Conservation (phyloP, 2,888 invertebrate genomes). For the Sylvicola fuscatus region DNA sequence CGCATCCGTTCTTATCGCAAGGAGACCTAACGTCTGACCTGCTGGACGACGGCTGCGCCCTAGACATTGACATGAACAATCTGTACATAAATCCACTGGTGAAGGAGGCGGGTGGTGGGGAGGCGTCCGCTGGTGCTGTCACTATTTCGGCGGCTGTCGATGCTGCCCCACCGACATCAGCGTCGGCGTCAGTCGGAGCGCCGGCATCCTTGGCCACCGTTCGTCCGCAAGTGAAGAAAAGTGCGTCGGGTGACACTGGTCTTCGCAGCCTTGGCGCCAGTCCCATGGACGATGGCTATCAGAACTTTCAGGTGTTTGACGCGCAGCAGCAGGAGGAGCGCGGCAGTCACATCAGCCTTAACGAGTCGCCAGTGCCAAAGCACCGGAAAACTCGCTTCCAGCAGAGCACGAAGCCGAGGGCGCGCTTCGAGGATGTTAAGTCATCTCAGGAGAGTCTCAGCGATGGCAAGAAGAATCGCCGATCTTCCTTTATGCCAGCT, state of each 20-base stretch:
- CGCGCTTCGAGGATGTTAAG: conserved; percentile 28
- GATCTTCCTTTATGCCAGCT: conserved; percentile 36
- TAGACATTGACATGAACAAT: conserved; percentile 48
- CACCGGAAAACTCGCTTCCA: conserved; percentile 74
- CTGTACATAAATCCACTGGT: conserved; percentile 76
- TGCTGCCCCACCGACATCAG: conserved; percentile 9
- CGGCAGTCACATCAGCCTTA: conserved; percentile 33
- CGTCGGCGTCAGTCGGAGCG: conserved; percentile 11
- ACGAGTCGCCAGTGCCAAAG: conserved; percentile 50
- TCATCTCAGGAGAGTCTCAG: conserved; percentile 31
- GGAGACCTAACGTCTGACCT: conserved; percentile 43
- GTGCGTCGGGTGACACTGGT: conserved; percentile 57
- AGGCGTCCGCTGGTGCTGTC: too few relatives aligned
- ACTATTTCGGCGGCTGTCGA: conserved; percentile 1
- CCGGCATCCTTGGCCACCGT: conserved; percentile 27
- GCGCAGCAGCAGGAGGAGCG: conserved; percentile 19
- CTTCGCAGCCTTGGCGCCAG: conserved; percentile 42
- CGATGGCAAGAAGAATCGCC: conserved; percentile 21
- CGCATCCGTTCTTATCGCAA: conserved; percentile 83
- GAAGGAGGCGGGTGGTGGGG: conserved; percentile 19
- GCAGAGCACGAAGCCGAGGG: conserved; percentile 31
- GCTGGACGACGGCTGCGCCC: conserved; percentile 21
- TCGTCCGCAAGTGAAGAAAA: conserved; percentile 47
- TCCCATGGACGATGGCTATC: conserved; percentile 35
- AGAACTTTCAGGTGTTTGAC: conserved; percentile 19